Conservation (phyloP, 2,113 vertebrate genomes). For the Lichenostomus cassidix region DNA sequence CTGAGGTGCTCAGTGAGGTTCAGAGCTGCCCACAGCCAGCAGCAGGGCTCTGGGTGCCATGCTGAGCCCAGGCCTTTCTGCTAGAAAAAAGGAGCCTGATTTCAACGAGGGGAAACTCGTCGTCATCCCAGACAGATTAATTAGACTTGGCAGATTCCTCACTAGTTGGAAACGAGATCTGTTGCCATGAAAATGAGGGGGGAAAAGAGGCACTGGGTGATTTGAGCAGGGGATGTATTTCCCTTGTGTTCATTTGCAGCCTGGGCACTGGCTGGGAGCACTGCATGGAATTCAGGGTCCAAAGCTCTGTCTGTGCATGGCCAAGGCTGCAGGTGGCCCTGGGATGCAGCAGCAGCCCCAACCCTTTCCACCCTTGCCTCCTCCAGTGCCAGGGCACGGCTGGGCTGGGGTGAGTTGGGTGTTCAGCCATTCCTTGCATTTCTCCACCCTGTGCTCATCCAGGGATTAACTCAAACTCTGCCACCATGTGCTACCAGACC, state of each 20-base stretch:
- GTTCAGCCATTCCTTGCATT: neutral
- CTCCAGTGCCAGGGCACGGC: neutral
- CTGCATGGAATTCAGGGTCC: neutral
- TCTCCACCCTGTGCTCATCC: rapidly evolving
- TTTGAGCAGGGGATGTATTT: neutral
- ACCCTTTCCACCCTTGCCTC: neutral
- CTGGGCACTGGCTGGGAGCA: neutral
- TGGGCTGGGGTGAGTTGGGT: rapidly evolving
- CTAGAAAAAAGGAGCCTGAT: neutral
- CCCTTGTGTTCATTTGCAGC: neutral
- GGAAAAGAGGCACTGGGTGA: neutral
- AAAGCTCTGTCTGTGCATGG: rapidly evolving
- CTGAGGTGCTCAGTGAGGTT: neutral
- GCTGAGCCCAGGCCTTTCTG: neutral
- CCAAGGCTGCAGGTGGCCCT: neutral
- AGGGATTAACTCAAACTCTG: neutral
- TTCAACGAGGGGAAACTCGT: neutral
- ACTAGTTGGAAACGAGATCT: neutral
- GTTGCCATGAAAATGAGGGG: neutral
- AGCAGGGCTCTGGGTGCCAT: neutral
- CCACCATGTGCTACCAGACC: neutral
- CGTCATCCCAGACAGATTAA: conserved; percentile 11
- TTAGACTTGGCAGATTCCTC: conserved; percentile 8
- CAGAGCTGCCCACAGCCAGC: neutral
- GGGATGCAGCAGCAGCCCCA: neutral